A percentile compares a stretch with the other conserved stretches of the same genome.
Evolutionary conservation across 2,113 vertebrate genomes (phyloP).

Genomic region (Ciconia boyciana): DNA sequence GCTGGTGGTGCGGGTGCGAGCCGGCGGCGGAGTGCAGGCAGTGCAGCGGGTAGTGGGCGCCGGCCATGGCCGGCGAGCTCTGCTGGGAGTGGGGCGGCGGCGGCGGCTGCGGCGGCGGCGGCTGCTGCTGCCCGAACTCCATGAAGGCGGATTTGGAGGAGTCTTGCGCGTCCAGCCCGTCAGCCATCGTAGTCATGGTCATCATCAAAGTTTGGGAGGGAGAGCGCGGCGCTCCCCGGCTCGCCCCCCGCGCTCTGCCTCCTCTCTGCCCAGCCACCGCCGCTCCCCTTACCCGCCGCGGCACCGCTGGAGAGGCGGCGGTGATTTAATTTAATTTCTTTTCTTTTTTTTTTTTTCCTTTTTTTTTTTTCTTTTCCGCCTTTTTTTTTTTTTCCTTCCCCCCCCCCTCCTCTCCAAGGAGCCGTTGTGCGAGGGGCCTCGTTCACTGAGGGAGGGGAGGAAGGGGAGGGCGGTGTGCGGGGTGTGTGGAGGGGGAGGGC

Average conservation of each 20-base stretch:
- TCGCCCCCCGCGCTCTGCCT: conserved; percentile 71
- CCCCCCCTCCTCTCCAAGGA: not conserved
- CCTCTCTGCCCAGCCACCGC: conserved; percentile 75
- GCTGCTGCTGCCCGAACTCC: conserved; percentile 97
- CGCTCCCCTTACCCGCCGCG: conserved; percentile 56
- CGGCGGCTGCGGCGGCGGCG: conserved; percentile 87
- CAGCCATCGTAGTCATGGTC: conserved; percentile 99
- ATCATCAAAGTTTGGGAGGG: conserved; percentile 99
- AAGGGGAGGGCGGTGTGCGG: conserved; percentile 34
- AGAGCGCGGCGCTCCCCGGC: conserved; percentile 79
- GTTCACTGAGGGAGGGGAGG: conserved; percentile 40
- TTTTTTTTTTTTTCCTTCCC: not conserved
- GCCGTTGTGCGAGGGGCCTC: conserved; percentile 51
- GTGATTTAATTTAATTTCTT: conserved; percentile 50
- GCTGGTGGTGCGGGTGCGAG: conserved; percentile 86
- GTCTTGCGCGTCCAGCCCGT: conserved; percentile 98
- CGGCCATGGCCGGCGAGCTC: conserved; percentile 89
- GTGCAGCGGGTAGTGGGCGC: conserved; percentile 93
- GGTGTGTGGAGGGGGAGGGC: not conserved
- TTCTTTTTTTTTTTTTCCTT: conserved; percentile 24
- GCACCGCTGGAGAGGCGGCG: conserved; percentile 57
- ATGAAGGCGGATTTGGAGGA: conserved; percentile 99
- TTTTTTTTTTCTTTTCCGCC: not conserved
- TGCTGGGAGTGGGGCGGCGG: conserved; percentile 80
- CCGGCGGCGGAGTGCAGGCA: conserved; percentile 91